These are phyloP conservation scores for Ischnura elegans DNA, from an alignment of 2,888 invertebrate genomes.

Conservation along the genomic window DNA sequence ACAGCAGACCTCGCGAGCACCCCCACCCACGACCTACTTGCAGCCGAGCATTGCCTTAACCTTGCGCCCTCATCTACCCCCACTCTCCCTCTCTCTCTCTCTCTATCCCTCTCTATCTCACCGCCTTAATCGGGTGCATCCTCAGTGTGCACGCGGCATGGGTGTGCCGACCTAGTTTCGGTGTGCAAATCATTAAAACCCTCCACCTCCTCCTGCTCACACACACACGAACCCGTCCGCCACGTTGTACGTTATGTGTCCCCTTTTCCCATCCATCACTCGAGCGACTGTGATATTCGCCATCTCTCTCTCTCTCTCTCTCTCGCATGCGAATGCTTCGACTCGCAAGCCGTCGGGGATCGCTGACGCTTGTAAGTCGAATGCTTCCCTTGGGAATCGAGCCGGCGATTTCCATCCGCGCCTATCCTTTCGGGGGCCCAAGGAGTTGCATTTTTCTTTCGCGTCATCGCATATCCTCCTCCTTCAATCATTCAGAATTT, in stretches of 20 bases:
- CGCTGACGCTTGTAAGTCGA: not conserved
- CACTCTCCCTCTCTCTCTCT: not conserved
- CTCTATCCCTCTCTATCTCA: not conserved
- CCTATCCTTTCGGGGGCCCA: not conserved
- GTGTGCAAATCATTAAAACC: not conserved
- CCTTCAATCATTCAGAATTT: too few relatives aligned
- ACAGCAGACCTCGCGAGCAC: not conserved
- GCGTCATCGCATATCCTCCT: too few relatives aligned
- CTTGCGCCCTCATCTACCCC: not conserved
- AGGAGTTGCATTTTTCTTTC: not conserved
- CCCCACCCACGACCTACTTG: not conserved
- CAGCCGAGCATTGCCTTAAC: not conserved
- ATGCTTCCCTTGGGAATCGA: not conserved
- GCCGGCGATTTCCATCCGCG: not conserved
- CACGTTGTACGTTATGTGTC: not conserved
- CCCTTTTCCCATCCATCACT: not conserved
- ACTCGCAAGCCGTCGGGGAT: not conserved
- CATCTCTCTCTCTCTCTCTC: too few relatives aligned
- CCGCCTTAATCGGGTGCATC: slow-evolving; percentile 2
- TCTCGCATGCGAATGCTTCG: not conserved
- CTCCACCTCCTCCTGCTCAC: not conserved
- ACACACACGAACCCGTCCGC: too few relatives aligned
- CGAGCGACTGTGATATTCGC: not conserved
- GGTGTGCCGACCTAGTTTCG: not conserved
- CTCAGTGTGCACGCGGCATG: not conserved